Evolutionary conservation across 2,113 vertebrate species (phyloP), one percentile per base, ranked within the genome.

Genomic region (Pristiophorus japonicus): DNA sequence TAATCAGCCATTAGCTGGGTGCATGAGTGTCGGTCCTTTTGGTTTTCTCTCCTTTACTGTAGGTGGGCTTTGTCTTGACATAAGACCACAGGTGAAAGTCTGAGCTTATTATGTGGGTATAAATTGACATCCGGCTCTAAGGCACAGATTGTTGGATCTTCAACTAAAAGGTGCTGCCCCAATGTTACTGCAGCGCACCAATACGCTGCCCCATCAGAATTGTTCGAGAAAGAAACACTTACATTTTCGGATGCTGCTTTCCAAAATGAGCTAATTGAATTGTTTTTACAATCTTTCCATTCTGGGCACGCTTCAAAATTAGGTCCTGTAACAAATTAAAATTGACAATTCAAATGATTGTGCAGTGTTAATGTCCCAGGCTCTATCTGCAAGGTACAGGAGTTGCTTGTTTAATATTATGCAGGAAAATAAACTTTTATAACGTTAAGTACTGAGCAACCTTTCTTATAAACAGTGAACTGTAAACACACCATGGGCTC

Each of bases 251-350:
- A 98, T 65, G 97, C 95, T 16, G 70, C 42, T 81, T 96, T 97
- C 98, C 98, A 98, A 96, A 97, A 98, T 18, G 97, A 95, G 7
- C 96, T 96, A 0, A 0, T 0, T 0, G 97, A 84, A 92, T 97
- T 97, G 73, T 87, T 96, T 6, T 81, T 95, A 96, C 98, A 98
- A 95, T 97, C 97, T 11, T 27, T 96, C 97, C 97, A 87, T 59
- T 96, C 34, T 51, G 98, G 98, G 92, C 98, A 98, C 95, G 97
- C 97, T 18, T 97, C 91, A 38, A 96, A 96, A 95, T 98, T 97
- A 95, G 97, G 96, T 95, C 97, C 98, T 98, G 96, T 96, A 97
- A 97, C 62, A 96, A 96, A 96, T 0, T n/a, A 0, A 67, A n/a
- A 27, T 45, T 67, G 12, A 94, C 62, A 90, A 63, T 63, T 91